Evolutionary conservation across 2,888 invertebrate genomes (phyloP).

Genomic region (Lasiommata megera): DNA sequence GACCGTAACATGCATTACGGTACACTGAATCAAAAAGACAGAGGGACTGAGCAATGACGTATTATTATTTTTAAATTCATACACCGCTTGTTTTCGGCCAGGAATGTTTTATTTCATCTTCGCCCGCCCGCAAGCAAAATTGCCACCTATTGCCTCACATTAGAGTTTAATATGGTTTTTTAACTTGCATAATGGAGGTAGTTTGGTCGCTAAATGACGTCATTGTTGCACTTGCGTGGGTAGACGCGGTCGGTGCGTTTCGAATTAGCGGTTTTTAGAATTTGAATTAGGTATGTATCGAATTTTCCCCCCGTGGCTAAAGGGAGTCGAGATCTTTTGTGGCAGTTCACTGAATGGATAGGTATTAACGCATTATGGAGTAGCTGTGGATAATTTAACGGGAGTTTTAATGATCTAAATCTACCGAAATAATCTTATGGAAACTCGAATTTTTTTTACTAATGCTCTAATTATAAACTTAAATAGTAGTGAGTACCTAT

Average conservation of each 20-base stretch:
- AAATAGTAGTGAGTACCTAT: no score
- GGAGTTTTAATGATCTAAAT: slow-evolving; percentile 10
- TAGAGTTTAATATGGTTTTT: slow-evolving; percentile 25
- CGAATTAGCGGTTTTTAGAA: slow-evolving; percentile 72
- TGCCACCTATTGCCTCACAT: slow-evolving; percentile 35
- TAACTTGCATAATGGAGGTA: slow-evolving; percentile 3
- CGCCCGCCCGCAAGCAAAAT: slow-evolving; percentile 34
- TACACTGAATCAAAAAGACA: slow-evolving; percentile 69
- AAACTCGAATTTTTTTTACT: no score
- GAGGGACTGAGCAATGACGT: slow-evolving; percentile 66
- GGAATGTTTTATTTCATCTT: slow-evolving; percentile 22
- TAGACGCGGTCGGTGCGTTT: slow-evolving; percentile 64
- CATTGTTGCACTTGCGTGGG: slow-evolving; percentile 72
- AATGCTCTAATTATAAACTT: no score
- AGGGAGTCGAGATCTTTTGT: slow-evolving; percentile 33
- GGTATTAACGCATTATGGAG: slow-evolving; percentile 18
- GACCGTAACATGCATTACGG: slow-evolving; percentile 59
- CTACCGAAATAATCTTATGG: no score
- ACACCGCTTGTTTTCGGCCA: slow-evolving; percentile 45
- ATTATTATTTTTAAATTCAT: slow-evolving; percentile 77
- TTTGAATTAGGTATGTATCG: slow-evolving; percentile 51
- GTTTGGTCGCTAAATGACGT: slow-evolving; percentile 50
- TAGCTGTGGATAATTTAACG: slow-evolving; percentile 21
- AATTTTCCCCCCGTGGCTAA: slow-evolving; percentile 39
- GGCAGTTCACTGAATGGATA: slow-evolving; percentile 26